phyloP scores from a whole-genome alignment of 1,140 invertebrate species.

The Drosophila rufa region DNA sequence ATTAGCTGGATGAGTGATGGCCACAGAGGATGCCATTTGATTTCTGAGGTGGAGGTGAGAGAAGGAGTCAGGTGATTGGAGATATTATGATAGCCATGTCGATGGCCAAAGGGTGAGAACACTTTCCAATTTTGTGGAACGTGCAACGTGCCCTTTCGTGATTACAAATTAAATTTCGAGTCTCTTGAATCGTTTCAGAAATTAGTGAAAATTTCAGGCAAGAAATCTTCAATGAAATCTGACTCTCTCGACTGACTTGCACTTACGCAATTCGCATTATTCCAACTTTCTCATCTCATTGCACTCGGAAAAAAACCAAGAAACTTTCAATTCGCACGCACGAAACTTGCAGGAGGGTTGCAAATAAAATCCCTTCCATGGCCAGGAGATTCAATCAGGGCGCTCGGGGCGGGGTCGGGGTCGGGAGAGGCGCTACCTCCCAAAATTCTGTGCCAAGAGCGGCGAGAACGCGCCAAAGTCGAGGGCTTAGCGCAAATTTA shows the following conservation, averaged over 20 bases:
- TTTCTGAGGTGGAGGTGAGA: slow-evolving; percentile 20
- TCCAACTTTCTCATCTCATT: not conserved
- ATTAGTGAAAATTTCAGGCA: not conserved
- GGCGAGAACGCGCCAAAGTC: slow-evolving; percentile 23
- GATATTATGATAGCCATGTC: slow-evolving; percentile 7
- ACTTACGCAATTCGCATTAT: not conserved
- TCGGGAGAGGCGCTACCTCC: not conserved
- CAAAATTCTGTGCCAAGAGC: slow-evolving; percentile 15
- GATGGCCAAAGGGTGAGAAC: slow-evolving; percentile 10
- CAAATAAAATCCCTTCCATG: slow-evolving; percentile 10
- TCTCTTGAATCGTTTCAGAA: not conserved
- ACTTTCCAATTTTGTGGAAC: slow-evolving; percentile 16
- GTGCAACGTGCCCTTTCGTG: not conserved
- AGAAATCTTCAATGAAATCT: not conserved
- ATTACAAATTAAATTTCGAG: slow-evolving; percentile 1
- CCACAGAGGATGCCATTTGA: slow-evolving; percentile 26
- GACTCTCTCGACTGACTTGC: not conserved
- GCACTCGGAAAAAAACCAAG: not conserved
- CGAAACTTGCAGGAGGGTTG: slow-evolving; percentile 19
- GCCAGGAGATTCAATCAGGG: slow-evolving; percentile 41
- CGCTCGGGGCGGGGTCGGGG: not conserved
- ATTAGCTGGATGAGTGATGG: slow-evolving; percentile 53
- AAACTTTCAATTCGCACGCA: slow-evolving; percentile 31
- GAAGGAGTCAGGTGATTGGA: slow-evolving; percentile 5
- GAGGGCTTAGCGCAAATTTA: slow-evolving; percentile 66